Percentiles rank a stretch among this genome's conserved stretches.
These are phyloP conservation scores for Azemiops feae DNA, from an alignment of 2,113 vertebrate species.

Conservation along the genomic window DNA sequence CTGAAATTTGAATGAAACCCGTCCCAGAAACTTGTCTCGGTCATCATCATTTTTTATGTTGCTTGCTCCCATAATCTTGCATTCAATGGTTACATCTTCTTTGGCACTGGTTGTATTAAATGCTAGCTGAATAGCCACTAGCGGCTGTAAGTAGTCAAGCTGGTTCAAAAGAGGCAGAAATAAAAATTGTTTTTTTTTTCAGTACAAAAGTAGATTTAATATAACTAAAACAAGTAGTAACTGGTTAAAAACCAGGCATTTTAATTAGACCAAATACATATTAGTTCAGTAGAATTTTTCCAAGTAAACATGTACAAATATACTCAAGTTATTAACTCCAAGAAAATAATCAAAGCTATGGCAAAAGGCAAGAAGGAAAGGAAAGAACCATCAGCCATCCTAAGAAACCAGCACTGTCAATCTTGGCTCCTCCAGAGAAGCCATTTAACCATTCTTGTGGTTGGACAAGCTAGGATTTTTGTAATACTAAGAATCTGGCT, in stretches of 20 bases:
- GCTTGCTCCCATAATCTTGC: conserved; percentile 81
- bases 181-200: conserved; percentile 31
- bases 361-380: background rate
- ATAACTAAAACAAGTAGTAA: background rate
- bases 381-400: background rate
- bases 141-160: conserved; percentile 88
- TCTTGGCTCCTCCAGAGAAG: background rate
- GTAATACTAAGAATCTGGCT: background rate
- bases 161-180: conserved; percentile 63
- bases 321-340: background rate
- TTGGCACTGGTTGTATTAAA: conserved; percentile 73
- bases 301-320: background rate
- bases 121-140: conserved; percentile 88
- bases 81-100: conserved; percentile 85
- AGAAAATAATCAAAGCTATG: background rate
- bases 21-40: conserved; percentile 94
- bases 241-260: background rate
- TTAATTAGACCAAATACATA: background rate
- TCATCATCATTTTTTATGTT: conserved; percentile 87
- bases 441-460: background rate
- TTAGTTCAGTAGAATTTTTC: background rate
- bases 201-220: conserved; percentile 5
- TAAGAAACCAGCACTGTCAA: background rate
- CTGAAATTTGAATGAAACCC: conserved; percentile 86
- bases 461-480: background rate